Evolutionary conservation across 2,888 invertebrate species (phyloP).

Genomic region (Nomada ferruginata): DNA sequence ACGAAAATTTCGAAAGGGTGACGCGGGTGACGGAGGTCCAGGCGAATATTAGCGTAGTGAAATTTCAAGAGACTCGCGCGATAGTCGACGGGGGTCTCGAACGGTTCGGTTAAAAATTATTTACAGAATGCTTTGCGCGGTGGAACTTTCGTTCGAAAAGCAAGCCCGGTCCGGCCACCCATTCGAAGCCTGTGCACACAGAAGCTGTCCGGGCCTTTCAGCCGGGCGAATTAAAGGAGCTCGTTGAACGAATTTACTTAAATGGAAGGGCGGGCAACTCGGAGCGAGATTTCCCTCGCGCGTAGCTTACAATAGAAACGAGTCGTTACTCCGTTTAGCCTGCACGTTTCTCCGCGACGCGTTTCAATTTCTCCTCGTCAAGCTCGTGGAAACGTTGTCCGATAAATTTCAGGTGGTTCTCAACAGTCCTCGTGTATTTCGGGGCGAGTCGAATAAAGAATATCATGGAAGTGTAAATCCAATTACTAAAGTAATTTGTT

Average conservation of each 20-base stretch:
- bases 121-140: slow-evolving; percentile 17
- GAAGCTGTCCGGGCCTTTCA: slow-evolving; percentile 29
- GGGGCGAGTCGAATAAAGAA: too few relatives aligned
- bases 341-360: not conserved
- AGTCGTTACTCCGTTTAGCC: slow-evolving; percentile 1
- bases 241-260: slow-evolving; percentile 72
- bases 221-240: slow-evolving; percentile 69
- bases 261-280: slow-evolving; percentile 63
- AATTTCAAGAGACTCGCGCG: slow-evolving; percentile 12
- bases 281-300: slow-evolving; percentile 24
- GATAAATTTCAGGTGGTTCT: too few relatives aligned
- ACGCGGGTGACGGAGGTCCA: not conserved
- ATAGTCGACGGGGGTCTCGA: not conserved
- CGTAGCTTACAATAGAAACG: slow-evolving; percentile 24
- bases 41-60: slow-evolving; percentile 33
- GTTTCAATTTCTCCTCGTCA: too few relatives aligned
- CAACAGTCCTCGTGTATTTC: too few relatives aligned
- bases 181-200: slow-evolving; percentile 6
- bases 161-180: not conserved
- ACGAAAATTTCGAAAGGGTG: slow-evolving; percentile 34
- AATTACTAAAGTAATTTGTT: too few relatives aligned
- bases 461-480: too few relatives aligned
- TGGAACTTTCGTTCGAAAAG: not conserved
- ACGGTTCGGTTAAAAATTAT: slow-evolving; percentile 16
- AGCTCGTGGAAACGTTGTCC: too few relatives aligned